These are phyloP conservation scores for Solenopsis invicta DNA, from an alignment of 1,140 invertebrate genomes.

Conservation along the genomic window DNA sequence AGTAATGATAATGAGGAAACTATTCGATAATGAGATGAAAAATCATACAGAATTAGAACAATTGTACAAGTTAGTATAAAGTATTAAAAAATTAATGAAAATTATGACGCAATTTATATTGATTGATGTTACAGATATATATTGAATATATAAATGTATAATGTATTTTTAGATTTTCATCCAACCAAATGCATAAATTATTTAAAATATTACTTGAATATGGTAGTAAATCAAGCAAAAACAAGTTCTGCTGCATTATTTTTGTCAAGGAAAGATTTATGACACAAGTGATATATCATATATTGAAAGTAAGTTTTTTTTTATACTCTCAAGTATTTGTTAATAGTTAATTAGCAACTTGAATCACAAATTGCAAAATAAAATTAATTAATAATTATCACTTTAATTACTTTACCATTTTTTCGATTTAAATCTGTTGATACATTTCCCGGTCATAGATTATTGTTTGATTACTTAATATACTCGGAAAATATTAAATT, in stretches of 20 bases:
- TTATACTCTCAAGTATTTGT: slow-evolving; percentile 22
- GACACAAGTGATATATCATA: slow-evolving; percentile 92
- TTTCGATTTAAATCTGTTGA: too few species aligned
- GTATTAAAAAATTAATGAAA: background rate
- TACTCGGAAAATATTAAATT: slow-evolving; percentile 6
- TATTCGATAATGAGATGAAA: slow-evolving; percentile 80
- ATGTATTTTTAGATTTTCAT: slow-evolving; percentile 86
- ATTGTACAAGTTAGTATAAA: slow-evolving; percentile 73
- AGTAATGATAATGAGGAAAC: slow-evolving; percentile 79
- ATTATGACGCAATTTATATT: slow-evolving; percentile 23
- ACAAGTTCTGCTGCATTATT: slow-evolving; percentile 91
- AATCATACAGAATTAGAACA: slow-evolving; percentile 64
- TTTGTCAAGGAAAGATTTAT: slow-evolving; percentile 94
- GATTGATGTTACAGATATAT: background rate
- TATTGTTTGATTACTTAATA: background rate
- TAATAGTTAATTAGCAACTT: background rate
- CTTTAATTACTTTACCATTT: too few species aligned
- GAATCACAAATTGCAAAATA: background rate
- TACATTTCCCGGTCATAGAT: too few species aligned
- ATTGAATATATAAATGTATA: slow-evolving; percentile 7
- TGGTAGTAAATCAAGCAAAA: slow-evolving; percentile 79
- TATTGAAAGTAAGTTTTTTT: slow-evolving; percentile 89
- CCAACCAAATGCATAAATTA: slow-evolving; percentile 88
- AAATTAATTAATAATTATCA: too few species aligned
- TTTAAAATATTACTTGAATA: slow-evolving; percentile 88